Base-by-base conservation (phyloP, 2,888 invertebrate species). In the Eilema depressum region DNA sequence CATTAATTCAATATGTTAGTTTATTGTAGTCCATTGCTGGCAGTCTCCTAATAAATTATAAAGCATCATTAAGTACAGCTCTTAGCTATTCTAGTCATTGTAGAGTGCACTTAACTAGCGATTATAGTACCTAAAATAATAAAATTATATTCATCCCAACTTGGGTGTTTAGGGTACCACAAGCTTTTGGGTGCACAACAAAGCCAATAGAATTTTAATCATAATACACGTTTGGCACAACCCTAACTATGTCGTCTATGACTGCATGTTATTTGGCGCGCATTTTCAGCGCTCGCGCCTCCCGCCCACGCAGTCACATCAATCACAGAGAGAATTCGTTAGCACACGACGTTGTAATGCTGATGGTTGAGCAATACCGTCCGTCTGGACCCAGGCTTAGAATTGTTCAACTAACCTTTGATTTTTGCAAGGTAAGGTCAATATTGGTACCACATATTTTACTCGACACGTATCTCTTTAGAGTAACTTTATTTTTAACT, bases 341-440 rank as follows among this genome's bases (percentile, higher is more conserved):
- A 89, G 88, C 89, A 86, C 88, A 88, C 91, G 93, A 93, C 93
- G 89, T 89, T 92, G 91, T 94, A 93, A 93, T 94, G 90, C 88
- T 85, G 85, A 83, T 83, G 83, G 86, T 89, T 88, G 91, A 90
- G 91, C 85, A 90, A 86, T 83, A 87, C 85, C 88, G 93, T 91
- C 93, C 91, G 90, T 80, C 83, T 82, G 76, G 76, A 70, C 56
- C 62, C 26, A 20, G 28, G 14, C 1, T 53, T 68, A 66, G 76
- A 73, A 81, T 81, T 85, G 84, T 86, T 71, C 66, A 64, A 68
- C 73, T 69, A 73, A 82, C 78, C 82, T 83, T 87, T 85, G 86
- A 84, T 82, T 79, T 79, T 75, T 37, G 10, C 20, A 57, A 70
- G 30, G 73, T 82, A 82, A 86, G 85, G 85, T 85, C 84, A 63